A percentile compares a stretch with the other conserved stretches of the same genome.
Conservation (phyloP, 1,140 invertebrate genomes). For the Sycophila sp. region DNA sequence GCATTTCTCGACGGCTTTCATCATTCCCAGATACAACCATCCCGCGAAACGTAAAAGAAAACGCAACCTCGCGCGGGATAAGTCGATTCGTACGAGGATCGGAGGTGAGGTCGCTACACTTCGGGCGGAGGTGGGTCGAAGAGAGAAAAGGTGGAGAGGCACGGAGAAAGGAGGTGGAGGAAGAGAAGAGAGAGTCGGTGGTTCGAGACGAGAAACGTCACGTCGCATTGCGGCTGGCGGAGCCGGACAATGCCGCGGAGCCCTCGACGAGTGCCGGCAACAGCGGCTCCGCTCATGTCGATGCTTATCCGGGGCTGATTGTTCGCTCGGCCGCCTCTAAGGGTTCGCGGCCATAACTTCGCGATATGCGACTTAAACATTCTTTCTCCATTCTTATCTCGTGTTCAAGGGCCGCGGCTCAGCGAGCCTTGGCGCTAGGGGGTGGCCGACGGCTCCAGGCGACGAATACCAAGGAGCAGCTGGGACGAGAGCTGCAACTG, state of each 20-base stretch:
- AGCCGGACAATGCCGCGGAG: constrained; percentile 51
- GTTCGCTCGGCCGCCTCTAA: constrained; percentile 37
- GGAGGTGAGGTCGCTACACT: too few relatives aligned
- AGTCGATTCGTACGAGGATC: too few relatives aligned
- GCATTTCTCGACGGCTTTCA: too few relatives aligned
- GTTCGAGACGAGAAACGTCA: constrained; percentile 38
- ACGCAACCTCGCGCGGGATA: too few relatives aligned
- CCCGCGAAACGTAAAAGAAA: too few relatives aligned
- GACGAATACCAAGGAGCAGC: neutral
- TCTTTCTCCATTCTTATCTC: neutral
- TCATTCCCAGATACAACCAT: too few relatives aligned
- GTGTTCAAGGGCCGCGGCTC: constrained; percentile 5
- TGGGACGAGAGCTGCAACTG: neutral
- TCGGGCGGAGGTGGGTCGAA: too few relatives aligned
- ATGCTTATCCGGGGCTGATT: constrained; percentile 26
- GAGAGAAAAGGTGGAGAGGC: neutral
- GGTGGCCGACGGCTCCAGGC: too few relatives aligned
- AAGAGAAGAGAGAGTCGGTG: neutral
- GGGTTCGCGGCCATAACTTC: neutral
- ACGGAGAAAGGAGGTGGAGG: neutral
- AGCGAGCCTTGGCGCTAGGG: neutral
- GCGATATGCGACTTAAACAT: constrained; percentile 31
- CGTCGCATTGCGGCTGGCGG: constrained; percentile 55
- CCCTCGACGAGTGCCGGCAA: constrained; percentile 49
- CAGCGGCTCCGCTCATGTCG: constrained; percentile 42